Base-by-base conservation (phyloP, 2,888 invertebrate species). In the Zhengitettix transpicula region DNA sequence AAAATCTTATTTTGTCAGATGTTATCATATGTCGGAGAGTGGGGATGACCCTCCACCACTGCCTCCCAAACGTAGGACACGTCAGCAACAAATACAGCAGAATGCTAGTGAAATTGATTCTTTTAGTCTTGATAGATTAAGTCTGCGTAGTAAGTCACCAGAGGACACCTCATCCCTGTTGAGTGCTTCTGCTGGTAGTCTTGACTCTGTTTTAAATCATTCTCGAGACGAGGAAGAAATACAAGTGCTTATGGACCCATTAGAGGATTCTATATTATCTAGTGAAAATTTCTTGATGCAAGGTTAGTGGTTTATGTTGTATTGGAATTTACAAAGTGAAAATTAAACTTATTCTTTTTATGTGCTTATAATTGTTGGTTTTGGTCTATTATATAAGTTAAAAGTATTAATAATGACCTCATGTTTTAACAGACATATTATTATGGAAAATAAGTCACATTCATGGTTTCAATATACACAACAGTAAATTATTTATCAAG, bases 201-300 rank as follows among this genome's bases (percentile, higher is more conserved):
- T 90, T 67, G 91, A 92, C 73, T 93, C 92, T 0, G 87, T 90
- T 73, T 75, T 91, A 67, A 92, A 92, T 74, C 87, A 86, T 67
- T 91, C 91, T n/a, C 81, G 87, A 61, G 86, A 88, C 67, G 89
- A 89, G 68, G 84, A 69, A 51, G 64, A 64, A 57, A 62, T 64
- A 41, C 64, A 64, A 47, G 61, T 56, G 16, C 58, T 64, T 12
- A 62, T 62, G 62, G 64, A 62, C 52, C 59, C 61, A 5, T 40
- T 57, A 14, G 64, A 64, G 14, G 64, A 64, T 40, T 42, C 60
- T 14, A 42, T 59, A 17, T 58, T 64, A 40, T 58, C 63, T 17
- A 58, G 44, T 40, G 63, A 64, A 54, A 61, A 61, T 59, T 60
- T 64, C 54, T 58, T 64, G 42, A 56, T 60, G 41, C 64, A 62